These are phyloP conservation scores for Lingula anatina DNA, from an alignment of 2,888 invertebrate species.

Conservation along the genomic window DNA sequence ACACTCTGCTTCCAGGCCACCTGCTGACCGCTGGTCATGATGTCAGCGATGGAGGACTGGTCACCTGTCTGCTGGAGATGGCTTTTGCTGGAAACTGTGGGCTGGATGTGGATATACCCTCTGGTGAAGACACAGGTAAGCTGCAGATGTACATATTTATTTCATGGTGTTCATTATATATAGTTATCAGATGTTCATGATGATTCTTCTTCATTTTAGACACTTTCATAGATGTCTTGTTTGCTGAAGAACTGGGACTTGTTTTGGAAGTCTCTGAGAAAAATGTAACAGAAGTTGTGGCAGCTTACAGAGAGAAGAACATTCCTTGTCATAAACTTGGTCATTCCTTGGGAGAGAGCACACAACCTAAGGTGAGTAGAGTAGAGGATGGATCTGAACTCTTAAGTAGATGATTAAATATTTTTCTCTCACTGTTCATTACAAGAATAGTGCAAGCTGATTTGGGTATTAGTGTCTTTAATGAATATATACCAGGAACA, in stretches of 20 bases:
- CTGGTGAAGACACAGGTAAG: too few relatives aligned
- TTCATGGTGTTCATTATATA: neutral
- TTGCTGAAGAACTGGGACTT: slow-evolving; percentile 53
- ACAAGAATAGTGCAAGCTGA: too few relatives aligned
- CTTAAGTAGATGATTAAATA: too few relatives aligned
- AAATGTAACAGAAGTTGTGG: slow-evolving; percentile 22
- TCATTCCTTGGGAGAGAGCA: slow-evolving; percentile 20
- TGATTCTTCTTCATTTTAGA: slow-evolving; percentile 9
- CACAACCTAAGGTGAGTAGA: slow-evolving; percentile 19
- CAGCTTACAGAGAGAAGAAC: slow-evolving; percentile 19
- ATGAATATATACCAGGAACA: too few relatives aligned
- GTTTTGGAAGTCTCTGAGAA: slow-evolving; percentile 45
- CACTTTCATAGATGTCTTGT: slow-evolving; percentile 30
- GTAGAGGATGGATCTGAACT: neutral
- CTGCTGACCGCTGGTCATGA: slow-evolving; percentile 84
- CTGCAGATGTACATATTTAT: neutral
- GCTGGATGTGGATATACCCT: slow-evolving; percentile 51
- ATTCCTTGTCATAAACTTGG: slow-evolving; percentile 38
- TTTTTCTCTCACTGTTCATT: too few relatives aligned
- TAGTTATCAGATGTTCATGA: neutral
- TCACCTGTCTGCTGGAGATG: slow-evolving; percentile 90
- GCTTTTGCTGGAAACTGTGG: slow-evolving; percentile 89
- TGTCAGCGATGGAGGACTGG: slow-evolving; percentile 91
- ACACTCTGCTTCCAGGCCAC: slow-evolving; percentile 62
- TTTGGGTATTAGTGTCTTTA: too few relatives aligned